Percentiles rank a stretch among this genome's conserved stretches.
phyloP scores from a whole-genome alignment of 2,888 invertebrate genomes.

The Pseudococcus jackbeardsleyi region DNA sequence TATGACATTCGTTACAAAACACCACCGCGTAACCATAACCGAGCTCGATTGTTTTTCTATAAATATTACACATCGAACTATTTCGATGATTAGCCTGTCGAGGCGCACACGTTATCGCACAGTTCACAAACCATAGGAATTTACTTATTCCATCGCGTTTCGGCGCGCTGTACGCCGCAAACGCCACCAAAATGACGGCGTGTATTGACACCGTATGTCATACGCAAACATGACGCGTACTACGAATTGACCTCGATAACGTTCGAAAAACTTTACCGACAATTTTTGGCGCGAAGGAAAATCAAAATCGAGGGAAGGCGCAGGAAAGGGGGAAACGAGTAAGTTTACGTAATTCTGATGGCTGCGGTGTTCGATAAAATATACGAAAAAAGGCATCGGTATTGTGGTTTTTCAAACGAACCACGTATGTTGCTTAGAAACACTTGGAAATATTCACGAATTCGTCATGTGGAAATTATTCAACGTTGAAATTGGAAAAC shows the following conservation, averaged over 20 bases:
- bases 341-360: neutral
- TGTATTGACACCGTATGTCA: constrained; percentile 6
- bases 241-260: neutral
- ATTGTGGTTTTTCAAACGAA: too few relatives aligned
- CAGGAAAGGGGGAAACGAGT: neutral
- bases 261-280: neutral
- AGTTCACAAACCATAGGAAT: neutral
- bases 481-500: too few relatives aligned
- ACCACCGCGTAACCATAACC: constrained; percentile 1
- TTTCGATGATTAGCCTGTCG: constrained; percentile 25
- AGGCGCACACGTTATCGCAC: neutral
- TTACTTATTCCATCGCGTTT: neutral
- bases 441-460: too few relatives aligned
- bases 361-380: neutral
- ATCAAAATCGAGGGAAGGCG: neutral
- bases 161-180: neutral
- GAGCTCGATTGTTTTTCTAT: constrained; percentile 34
- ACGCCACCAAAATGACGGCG: neutral
- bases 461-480: too few relatives aligned
- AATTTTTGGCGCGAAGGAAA: neutral
- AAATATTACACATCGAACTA: constrained; percentile 4
- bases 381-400: neutral
- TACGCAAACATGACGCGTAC: neutral
- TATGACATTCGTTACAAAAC: constrained; percentile 22
- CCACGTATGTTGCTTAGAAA: too few relatives aligned